Base-by-base conservation (phyloP, 2,797 vertebrate genomes). In the Geotrypetes seraphini region DNA sequence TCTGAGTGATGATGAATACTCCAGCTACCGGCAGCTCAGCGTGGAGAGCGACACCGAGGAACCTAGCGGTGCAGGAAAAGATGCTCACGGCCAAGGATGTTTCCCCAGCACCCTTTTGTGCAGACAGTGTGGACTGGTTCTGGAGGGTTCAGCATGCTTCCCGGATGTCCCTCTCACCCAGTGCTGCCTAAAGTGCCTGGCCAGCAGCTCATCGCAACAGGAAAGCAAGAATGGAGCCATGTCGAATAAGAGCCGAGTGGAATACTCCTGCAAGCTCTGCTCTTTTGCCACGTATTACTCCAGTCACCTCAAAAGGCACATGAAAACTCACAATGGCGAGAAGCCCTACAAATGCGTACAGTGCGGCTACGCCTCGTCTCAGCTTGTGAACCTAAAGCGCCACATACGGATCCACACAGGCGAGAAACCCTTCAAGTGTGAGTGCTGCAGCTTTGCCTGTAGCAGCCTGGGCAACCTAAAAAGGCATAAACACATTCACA, bases 281-380 rank as follows among this genome's bases (percentile, higher is more conserved):
- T 39, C 81, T 69, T 98, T 98, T 71, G 76, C 83, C 51, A 94
- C 94, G 1, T 90, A 92, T 60, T 98, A 98, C 80, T 96, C 94
- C 61, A 96, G 95, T 79, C 93, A 98, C 64, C 85, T 98, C 50
- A 98, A 95, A 60, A 86, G 94, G 33, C 94, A 98, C 80, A 95
- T 96, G 92, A 86, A 90, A 66, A 97, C 83, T 11, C 94, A 98
- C 75, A 93, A 94, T 2, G 92, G 93, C 5, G 90, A 95, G 70
- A 98, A 98, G 74, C 94, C 94, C 0, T 92, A 89, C 24, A 77
- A 79, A 46, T 98, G 94, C 62, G 85, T 85, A 4, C 84, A 83
- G 59, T 97, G 93, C 44, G 71, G 87, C 7, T 98, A 98, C 12
- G 92, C 93, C 50, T 97, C 93, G 0, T 86, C 92, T 10, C 94